Evolutionary conservation across 2,888 invertebrate genomes (phyloP).

Genomic region (Colletes collaris): DNA sequence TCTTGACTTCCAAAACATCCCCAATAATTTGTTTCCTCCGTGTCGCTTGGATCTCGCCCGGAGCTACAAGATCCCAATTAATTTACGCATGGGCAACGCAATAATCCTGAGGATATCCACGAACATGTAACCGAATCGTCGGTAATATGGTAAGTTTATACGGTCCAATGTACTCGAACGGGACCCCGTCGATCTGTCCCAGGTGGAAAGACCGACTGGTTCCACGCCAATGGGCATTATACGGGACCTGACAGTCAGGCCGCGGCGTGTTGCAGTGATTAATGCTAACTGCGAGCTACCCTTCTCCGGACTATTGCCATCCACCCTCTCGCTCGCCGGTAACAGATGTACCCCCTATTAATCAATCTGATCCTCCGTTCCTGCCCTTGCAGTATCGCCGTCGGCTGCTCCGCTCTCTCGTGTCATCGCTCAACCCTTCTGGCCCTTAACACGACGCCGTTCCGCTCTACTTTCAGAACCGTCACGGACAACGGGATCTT

Average conservation of each 20-base stretch:
- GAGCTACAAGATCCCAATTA: slow-evolving; percentile 40
- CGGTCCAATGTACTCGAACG: slow-evolving; percentile 64
- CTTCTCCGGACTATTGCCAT: slow-evolving; percentile 77
- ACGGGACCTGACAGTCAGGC: slow-evolving; percentile 77
- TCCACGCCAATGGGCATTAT: slow-evolving; percentile 77
- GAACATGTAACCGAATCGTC: slow-evolving; percentile 53
- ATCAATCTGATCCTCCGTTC: slow-evolving; percentile 78
- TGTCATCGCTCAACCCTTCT: slow-evolving; percentile 77
- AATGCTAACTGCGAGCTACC: slow-evolving; percentile 80
- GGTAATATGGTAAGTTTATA: slow-evolving; percentile 64
- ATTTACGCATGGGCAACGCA: slow-evolving; percentile 46
- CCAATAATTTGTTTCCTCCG: slow-evolving; percentile 18
- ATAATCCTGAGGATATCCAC: slow-evolving; percentile 53
- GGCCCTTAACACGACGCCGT: slow-evolving; percentile 55
- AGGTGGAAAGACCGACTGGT: slow-evolving; percentile 69
- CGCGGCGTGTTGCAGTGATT: slow-evolving; percentile 81
- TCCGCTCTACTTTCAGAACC: slow-evolving; percentile 45
- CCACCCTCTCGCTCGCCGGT: slow-evolving; percentile 78
- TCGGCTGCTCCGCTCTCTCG: slow-evolving; percentile 69
- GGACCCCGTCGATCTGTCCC: slow-evolving; percentile 64
- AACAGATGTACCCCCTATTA: slow-evolving; percentile 83
- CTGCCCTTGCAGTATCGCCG: slow-evolving; percentile 64
- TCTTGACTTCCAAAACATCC: background rate
- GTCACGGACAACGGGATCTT: slow-evolving; percentile 23
- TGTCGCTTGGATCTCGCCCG: background rate